phyloP scores from a whole-genome alignment of 2,888 invertebrate genomes.

The Rotaria magnacalcarata region DNA sequence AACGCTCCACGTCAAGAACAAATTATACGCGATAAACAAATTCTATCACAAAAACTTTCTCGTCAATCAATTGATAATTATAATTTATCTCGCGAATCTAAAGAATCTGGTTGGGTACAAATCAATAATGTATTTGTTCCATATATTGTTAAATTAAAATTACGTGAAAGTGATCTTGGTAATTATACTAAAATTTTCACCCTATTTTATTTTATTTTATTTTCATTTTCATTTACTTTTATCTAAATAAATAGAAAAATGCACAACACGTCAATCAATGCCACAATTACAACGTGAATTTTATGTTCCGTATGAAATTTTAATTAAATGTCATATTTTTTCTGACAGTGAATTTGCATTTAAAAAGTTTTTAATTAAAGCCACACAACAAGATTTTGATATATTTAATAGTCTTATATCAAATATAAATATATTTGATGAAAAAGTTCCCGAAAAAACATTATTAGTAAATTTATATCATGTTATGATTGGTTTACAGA shows the following conservation, averaged over 20 bases:
- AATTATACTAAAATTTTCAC: too few relatives aligned
- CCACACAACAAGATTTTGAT: slow-evolving; percentile 15
- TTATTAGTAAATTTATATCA: slow-evolving; percentile 7
- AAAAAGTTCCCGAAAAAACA: slow-evolving; percentile 24
- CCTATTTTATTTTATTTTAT: too few relatives aligned
- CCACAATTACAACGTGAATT: slow-evolving; percentile 35
- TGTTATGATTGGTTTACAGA: not conserved
- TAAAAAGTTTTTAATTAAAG: slow-evolving; percentile 4
- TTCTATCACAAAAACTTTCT: not conserved
- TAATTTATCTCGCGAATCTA: not conserved
- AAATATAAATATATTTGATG: slow-evolving; percentile 34
- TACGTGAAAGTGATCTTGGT: not conserved
- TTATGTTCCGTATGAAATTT: slow-evolving; percentile 18
- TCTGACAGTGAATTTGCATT: not conserved
- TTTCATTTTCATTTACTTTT: too few relatives aligned
- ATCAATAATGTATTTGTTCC: slow-evolving; percentile 23
- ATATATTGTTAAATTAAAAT: slow-evolving; percentile 3
- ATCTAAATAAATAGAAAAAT: not conserved
- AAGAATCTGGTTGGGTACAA: slow-evolving; percentile 31
- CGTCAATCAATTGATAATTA: too few relatives aligned
- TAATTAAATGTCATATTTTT: slow-evolving; percentile 10
- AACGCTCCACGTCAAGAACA: too few relatives aligned
- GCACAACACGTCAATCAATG: not conserved
- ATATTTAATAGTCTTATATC: slow-evolving; percentile 10
- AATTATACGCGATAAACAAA: not conserved